A percentile compares a stretch with the other conserved stretches of the same genome.
Conservation (phyloP, 53 echinoderm and acorn worm genomes). For the Stichopus horrens region DNA sequence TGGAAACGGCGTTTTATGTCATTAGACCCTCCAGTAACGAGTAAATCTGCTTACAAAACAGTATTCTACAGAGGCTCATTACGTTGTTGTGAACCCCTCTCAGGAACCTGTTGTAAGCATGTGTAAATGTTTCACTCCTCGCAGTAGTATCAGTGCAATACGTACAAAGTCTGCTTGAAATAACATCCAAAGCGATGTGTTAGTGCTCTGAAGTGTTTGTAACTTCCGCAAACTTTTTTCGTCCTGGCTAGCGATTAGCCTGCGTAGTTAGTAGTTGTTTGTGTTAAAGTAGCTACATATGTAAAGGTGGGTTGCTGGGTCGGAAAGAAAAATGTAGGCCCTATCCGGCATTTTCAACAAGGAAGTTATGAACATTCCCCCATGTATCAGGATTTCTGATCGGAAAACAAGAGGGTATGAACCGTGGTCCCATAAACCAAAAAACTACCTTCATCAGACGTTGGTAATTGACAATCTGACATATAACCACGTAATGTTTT, state of each 20-base stretch:
- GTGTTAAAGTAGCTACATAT: too few relatives aligned
- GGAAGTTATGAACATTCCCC: too few relatives aligned
- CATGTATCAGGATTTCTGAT: too few relatives aligned
- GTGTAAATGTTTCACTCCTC: not conserved
- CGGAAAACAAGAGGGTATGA: too few relatives aligned
- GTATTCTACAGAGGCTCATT: not conserved
- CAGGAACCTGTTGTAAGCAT: not conserved
- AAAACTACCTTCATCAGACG: too few relatives aligned
- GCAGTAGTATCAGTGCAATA: not conserved
- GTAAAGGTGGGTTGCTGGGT: too few relatives aligned
- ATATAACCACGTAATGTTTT: too few relatives aligned
- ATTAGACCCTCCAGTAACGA: not conserved
- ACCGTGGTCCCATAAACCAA: too few relatives aligned
- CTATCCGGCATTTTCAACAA: too few relatives aligned
- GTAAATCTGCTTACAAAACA: not conserved
- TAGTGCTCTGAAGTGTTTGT: not conserved
- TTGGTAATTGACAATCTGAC: too few relatives aligned
- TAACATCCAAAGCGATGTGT: not conserved
- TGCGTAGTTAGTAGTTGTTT: not conserved
- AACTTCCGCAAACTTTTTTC: constrained; percentile 14
- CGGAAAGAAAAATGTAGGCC: too few relatives aligned
- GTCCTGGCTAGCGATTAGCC: not conserved
- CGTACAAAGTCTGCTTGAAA: not conserved
- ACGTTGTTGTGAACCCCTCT: not conserved
- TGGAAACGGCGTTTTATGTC: constrained; percentile 8